Evolutionary conservation across 2,113 vertebrate genomes (phyloP), one percentile per base, ranked within the genome.

Genomic region (Mesocricetus auratus): DNA sequence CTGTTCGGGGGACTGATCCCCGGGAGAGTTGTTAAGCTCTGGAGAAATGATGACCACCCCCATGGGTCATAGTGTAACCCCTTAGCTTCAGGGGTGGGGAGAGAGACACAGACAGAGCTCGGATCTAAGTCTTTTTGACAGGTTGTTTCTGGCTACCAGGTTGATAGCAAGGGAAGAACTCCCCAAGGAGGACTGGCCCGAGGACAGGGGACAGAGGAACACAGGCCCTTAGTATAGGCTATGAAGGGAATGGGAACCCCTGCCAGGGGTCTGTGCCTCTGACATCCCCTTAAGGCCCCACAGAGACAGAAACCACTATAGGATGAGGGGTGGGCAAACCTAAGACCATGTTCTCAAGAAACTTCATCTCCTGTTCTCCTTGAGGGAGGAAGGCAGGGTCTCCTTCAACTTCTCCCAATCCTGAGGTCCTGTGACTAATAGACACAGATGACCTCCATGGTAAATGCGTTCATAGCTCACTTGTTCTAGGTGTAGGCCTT

Each of bases 11-110:
- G 83, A 56, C 53, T 71, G 5, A 24, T 26, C 71, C 22, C 6
- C 1, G 0, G 29, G 22, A 8, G 45, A 42, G 73, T 68, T 79
- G 56, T 68, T 16, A n/a, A 31, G 39, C 75, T 36, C 87, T 33
- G 36, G 47, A 31, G 36, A 83, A 33, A 39, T 26, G 45, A 89
- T 17, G 2, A 26, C 45, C 39, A n/a, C 47, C 47, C 58, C 17
- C 26, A 60, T n/a, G 9, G 42, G 39, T 21, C 9, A 1, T 21
- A n/a, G 19, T 0, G 0, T 69, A 6, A 50, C 31, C 33, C 33
- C 24, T 86, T 29, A 36, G 73, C 60, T 74, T 83, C 60, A 31
- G 3, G 29, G 7, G 19, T 39, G 26, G 7, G 33, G 15, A 53
- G 42, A 60, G 39, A 45, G 31, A 36, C 31, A n/a, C 62, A 2